phyloP scores from a whole-genome alignment of 2,888 invertebrate genomes.

The Frankliniella fusca region DNA sequence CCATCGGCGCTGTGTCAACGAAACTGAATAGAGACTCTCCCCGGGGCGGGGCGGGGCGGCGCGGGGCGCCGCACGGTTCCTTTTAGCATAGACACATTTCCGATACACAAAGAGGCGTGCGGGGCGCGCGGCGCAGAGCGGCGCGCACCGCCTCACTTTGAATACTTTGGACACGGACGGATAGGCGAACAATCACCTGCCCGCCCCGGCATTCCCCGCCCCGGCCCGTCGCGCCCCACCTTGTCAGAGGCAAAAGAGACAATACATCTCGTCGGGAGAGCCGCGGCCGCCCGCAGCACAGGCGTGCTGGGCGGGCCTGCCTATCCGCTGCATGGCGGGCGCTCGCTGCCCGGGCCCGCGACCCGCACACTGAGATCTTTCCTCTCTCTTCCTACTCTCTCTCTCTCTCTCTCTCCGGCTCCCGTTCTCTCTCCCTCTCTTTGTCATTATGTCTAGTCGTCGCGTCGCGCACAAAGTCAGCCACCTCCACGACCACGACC shows the following conservation, averaged over 20 bases:
- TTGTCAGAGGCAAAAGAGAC: neutral
- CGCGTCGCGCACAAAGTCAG: neutral
- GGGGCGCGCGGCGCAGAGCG: too few relatives aligned
- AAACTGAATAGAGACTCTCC: too few relatives aligned
- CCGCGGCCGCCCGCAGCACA: neutral
- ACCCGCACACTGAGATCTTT: too few relatives aligned
- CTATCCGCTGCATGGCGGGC: neutral
- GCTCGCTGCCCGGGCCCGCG: neutral
- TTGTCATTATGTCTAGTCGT: neutral
- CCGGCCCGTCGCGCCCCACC: neutral
- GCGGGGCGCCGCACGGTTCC: too few relatives aligned
- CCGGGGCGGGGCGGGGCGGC: too few relatives aligned
- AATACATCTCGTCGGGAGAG: too few relatives aligned
- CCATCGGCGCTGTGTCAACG: too few relatives aligned
- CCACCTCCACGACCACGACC: neutral
- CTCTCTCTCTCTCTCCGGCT: too few relatives aligned
- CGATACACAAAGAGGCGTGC: too few relatives aligned
- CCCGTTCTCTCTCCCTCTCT: neutral
- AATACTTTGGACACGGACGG: neutral
- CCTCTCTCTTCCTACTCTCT: too few relatives aligned
- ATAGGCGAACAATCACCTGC: neutral
- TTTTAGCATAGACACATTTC: too few relatives aligned
- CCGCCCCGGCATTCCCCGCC: neutral
- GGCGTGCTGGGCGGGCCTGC: neutral
- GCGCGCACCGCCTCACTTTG: neutral